Conservation (phyloP, 2,113 vertebrate genomes). For the Felis catus region DNA sequence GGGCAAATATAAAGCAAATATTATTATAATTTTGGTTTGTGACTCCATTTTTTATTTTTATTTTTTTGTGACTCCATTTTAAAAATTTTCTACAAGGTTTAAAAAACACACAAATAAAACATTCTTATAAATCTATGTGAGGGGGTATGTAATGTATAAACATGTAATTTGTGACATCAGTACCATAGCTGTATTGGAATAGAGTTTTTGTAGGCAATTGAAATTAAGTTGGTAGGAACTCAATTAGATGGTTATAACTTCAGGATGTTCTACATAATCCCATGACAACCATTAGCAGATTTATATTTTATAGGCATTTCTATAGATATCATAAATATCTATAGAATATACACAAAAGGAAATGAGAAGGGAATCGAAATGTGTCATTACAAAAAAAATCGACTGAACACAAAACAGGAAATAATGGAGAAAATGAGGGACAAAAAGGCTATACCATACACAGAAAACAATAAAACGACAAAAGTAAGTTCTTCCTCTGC, state of each 20-base stretch:
- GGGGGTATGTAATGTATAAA: neutral
- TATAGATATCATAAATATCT: neutral
- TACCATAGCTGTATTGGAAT: neutral
- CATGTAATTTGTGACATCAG: neutral
- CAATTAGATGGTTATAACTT: neutral
- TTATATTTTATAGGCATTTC: neutral
- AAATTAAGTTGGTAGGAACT: constrained; percentile 17
- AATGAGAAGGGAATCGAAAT: neutral
- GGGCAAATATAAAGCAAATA: neutral
- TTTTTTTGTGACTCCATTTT: neutral
- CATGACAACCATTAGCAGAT: neutral
- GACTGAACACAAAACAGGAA: neutral
- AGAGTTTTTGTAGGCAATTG: neutral
- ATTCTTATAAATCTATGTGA: neutral
- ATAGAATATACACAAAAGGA: neutral
- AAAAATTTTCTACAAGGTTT: neutral
- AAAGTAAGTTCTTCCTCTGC: neutral
- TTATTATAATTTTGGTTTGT: neutral
- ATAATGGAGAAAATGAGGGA: neutral
- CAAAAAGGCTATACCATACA: neutral
- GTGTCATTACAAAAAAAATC: neutral
- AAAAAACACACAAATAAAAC: constrained; percentile 10
- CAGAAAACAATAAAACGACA: neutral
- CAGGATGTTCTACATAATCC: neutral
- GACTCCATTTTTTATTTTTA: neutral